These are phyloP conservation scores for Papilio demoleus DNA, from an alignment of 2,888 invertebrate species.

Conservation along the genomic window DNA sequence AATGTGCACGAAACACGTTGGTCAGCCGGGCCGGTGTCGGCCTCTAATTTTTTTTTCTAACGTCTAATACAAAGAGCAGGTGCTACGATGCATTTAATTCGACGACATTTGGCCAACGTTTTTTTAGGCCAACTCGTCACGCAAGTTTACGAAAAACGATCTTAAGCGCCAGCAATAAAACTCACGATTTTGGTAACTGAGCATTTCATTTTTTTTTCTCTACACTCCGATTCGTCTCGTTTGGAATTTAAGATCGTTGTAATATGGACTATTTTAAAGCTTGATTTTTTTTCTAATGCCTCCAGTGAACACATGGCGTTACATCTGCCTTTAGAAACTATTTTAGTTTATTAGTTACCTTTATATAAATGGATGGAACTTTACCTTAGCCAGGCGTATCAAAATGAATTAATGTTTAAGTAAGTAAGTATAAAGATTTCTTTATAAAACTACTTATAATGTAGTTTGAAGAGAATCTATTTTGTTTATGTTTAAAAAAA, in stretches of 20 bases:
- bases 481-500: slow-evolving; percentile 5
- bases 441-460: neutral
- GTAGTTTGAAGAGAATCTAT: neutral
- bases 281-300: slow-evolving; percentile 53
- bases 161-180: slow-evolving; percentile 32
- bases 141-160: slow-evolving; percentile 27
- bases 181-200: slow-evolving; percentile 8
- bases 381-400: slow-evolving; percentile 1
- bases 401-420: neutral
- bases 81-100: slow-evolving; percentile 58
- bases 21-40: slow-evolving; percentile 48
- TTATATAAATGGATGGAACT: slow-evolving; percentile 26
- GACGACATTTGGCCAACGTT: slow-evolving; percentile 57
- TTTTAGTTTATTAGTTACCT: slow-evolving; percentile 28
- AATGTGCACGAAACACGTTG: slow-evolving; percentile 40
- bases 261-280: slow-evolving; percentile 40
- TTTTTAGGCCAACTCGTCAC: slow-evolving; percentile 32
- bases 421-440: neutral
- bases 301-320: slow-evolving; percentile 52
- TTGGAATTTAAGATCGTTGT: slow-evolving; percentile 40
- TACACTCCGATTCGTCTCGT: slow-evolving; percentile 34
- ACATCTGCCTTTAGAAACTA: slow-evolving; percentile 54
- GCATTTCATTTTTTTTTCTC: slow-evolving; percentile 22
- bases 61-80: slow-evolving; percentile 62
- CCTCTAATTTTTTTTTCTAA: slow-evolving; percentile 49